phyloP scores from a whole-genome alignment of 2,113 vertebrate species.

The Lipotes vexillifer region DNA sequence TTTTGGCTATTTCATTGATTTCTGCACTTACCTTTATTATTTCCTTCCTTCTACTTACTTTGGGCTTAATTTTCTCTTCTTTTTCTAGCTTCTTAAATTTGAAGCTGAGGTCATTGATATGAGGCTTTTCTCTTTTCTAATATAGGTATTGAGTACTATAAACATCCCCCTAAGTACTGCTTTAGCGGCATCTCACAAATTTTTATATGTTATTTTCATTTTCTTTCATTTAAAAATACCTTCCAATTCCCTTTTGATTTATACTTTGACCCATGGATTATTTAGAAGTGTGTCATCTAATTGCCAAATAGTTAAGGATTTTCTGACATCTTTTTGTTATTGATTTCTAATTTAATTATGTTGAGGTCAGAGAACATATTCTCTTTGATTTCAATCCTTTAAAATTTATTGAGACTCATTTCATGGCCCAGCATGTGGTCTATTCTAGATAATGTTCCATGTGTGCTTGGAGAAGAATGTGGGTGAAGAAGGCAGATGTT shows the following conservation, averaged over 20 bases:
- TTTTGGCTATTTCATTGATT: not conserved
- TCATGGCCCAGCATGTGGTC: not conserved
- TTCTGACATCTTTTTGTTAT: slow-evolving; percentile 12
- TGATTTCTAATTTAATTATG: slow-evolving; percentile 38
- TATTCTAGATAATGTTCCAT: not conserved
- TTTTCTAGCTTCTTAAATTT: slow-evolving; percentile 15
- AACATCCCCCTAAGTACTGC: not conserved
- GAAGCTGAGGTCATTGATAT: slow-evolving; percentile 37
- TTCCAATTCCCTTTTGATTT: not conserved
- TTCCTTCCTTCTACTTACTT: not conserved
- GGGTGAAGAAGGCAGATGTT: not conserved
- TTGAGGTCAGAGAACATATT: slow-evolving; percentile 20
- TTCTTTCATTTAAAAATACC: slow-evolving; percentile 23
- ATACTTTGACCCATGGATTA: not conserved
- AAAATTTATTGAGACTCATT: slow-evolving; percentile 6
- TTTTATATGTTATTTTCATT: not conserved
- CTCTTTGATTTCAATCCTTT: not conserved
- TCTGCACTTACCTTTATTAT: not conserved
- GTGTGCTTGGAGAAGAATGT: not conserved
- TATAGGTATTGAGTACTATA: not conserved
- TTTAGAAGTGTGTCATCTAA: not conserved
- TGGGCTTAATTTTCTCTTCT: not conserved
- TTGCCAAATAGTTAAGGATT: slow-evolving; percentile 36
- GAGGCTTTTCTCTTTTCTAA: not conserved
- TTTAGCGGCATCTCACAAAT: not conserved